phyloP scores from a whole-genome alignment of 2,113 vertebrate genomes.

The Phalacrocorax carbo region DNA sequence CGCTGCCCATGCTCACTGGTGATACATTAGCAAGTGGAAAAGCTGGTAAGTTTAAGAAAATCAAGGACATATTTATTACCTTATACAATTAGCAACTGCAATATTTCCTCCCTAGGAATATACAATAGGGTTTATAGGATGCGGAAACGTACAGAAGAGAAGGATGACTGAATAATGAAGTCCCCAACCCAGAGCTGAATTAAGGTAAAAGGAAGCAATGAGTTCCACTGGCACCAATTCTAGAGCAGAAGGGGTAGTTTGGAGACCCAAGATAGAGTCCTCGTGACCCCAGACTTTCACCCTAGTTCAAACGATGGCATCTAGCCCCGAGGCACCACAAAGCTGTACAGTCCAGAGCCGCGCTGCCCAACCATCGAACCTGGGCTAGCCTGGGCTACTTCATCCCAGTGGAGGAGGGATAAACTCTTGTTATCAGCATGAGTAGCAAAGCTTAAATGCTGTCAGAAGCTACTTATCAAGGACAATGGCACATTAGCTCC shows the following conservation, averaged over 20 bases:
- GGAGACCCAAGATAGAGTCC: neutral
- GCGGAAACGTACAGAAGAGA: neutral
- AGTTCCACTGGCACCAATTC: neutral
- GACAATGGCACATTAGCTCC: neutral
- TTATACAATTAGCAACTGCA: neutral
- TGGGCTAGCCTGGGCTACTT: neutral
- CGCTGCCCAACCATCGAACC: neutral
- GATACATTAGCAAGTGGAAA: neutral
- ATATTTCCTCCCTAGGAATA: neutral
- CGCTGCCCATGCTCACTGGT: neutral
- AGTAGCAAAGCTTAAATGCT: neutral
- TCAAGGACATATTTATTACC: neutral
- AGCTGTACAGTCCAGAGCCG: neutral
- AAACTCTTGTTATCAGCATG: neutral
- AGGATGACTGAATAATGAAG: neutral
- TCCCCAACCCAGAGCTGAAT: neutral
- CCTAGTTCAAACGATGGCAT: neutral
- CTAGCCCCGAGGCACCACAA: neutral
- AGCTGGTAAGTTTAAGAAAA: neutral
- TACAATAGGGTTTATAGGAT: neutral
- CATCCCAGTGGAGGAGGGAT: neutral
- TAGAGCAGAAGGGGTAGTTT: neutral
- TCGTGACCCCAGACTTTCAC: neutral
- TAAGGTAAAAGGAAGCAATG: neutral
- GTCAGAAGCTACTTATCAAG: neutral